Percentiles rank a stretch among this genome's conserved stretches.
These are phyloP conservation scores for Argyresthia goedartella DNA, from an alignment of 2,888 invertebrate genomes.

Conservation along the genomic window DNA sequence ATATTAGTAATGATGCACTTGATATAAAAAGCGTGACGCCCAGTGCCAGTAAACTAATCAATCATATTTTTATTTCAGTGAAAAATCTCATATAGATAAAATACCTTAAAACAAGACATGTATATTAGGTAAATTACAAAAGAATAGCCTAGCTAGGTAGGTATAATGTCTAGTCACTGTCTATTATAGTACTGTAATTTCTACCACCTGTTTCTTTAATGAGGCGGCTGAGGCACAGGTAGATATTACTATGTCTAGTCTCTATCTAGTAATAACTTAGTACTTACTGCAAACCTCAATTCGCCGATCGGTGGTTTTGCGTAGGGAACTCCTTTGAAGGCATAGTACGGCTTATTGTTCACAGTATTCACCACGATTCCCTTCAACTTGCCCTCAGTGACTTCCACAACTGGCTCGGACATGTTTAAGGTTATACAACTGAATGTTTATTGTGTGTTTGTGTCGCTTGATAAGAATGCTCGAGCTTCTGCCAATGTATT, in stretches of 20 bases:
- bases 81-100: too few relatives aligned
- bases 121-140: too few relatives aligned
- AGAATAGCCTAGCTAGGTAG: too few relatives aligned
- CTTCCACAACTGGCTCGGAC: constrained; percentile 31
- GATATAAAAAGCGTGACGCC: too few relatives aligned
- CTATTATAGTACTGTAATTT: too few relatives aligned
- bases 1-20: neutral
- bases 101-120: too few relatives aligned
- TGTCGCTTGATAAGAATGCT: too few relatives aligned
- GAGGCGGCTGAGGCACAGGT: neutral
- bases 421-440: constrained; percentile 16
- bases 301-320: constrained; percentile 66
- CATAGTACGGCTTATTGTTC: constrained; percentile 44
- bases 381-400: constrained; percentile 55
- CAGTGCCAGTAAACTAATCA: too few relatives aligned
- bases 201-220: too few relatives aligned
- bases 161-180: too few relatives aligned
- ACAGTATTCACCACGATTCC: constrained; percentile 43
- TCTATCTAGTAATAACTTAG: neutral
- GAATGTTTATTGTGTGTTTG: neutral
- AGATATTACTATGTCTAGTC: neutral
- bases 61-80: too few relatives aligned
- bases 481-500: too few relatives aligned
- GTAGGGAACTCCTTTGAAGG: constrained; percentile 69
- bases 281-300: constrained; percentile 44